phyloP scores from a whole-genome alignment of 2,797 vertebrate species.

The Aplochiton taeniatus region DNA sequence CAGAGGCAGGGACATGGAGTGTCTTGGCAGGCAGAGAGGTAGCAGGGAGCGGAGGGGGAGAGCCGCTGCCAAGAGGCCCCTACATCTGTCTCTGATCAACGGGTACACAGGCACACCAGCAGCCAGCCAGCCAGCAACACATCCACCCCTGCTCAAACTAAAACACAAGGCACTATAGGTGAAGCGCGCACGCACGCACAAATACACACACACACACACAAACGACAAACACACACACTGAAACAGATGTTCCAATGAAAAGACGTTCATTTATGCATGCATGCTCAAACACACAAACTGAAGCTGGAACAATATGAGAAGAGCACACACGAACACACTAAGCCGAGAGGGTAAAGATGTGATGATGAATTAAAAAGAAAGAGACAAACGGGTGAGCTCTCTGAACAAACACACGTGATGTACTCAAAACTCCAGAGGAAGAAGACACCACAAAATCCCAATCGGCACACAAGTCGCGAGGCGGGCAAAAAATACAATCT shows the following conservation, averaged over 20 bases:
- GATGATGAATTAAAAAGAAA: no score
- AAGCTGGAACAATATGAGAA: conserved; percentile 5
- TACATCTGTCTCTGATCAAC: conserved; percentile 75
- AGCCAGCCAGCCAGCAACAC: conserved; percentile 29
- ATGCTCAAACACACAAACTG: conserved; percentile 4
- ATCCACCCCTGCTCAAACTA: neutral
- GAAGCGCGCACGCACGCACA: neutral
- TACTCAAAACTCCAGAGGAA: no score
- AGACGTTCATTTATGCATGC: neutral
- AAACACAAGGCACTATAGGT: neutral
- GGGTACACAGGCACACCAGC: conserved; percentile 31
- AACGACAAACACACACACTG: neutral
- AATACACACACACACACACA: neutral
- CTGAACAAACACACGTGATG: no score
- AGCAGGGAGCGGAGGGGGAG: conserved; percentile 17
- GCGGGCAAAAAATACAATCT: no score
- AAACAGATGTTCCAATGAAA: neutral
- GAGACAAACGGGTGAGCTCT: no score
- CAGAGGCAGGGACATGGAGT: conserved; percentile 59
- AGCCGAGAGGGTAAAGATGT: no score
- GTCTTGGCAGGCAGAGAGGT: conserved; percentile 59
- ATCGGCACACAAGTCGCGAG: no score
- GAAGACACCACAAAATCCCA: no score
- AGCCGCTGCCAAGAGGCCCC: conserved; percentile 63
- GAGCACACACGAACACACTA: no score